phyloP scores from a whole-genome alignment of 2,113 vertebrate species.

The Bos indicus region DNA sequence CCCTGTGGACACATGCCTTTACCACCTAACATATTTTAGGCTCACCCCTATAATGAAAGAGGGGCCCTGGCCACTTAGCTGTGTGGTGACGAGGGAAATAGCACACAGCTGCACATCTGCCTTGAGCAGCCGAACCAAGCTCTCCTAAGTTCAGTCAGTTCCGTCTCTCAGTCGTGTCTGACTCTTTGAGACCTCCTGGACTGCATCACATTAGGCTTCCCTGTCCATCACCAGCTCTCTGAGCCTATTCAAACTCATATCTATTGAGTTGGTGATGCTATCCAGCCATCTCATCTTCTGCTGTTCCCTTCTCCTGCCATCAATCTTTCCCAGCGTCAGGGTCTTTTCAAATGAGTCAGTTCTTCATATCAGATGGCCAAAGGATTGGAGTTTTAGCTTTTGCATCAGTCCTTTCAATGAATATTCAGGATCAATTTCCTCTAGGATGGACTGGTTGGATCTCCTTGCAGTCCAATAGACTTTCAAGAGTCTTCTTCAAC shows the following conservation, averaged over 20 bases:
- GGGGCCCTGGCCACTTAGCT: too few species aligned
- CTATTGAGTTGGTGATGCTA: background rate
- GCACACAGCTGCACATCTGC: background rate
- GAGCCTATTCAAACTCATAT: background rate
- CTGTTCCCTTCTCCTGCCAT: background rate
- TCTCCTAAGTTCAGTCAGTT: background rate
- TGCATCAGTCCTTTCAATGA: background rate
- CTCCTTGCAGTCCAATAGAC: background rate
- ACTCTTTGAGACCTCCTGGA: background rate
- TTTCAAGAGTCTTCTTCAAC: background rate
- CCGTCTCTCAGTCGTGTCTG: fast-evolving
- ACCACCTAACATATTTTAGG: background rate
- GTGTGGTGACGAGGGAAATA: fast-evolving
- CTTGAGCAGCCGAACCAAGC: background rate
- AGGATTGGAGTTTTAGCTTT: background rate
- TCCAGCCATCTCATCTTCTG: background rate
- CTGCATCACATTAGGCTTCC: background rate
- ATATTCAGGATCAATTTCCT: background rate
- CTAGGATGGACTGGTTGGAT: background rate
- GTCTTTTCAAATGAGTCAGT: background rate
- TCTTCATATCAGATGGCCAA: background rate
- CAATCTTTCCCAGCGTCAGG: background rate
- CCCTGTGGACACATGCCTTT: background rate
- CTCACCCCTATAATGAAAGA: background rate
- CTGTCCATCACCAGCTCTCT: background rate